phyloP scores from a whole-genome alignment of 2,888 invertebrate species.

The Spicauda simplicius region DNA sequence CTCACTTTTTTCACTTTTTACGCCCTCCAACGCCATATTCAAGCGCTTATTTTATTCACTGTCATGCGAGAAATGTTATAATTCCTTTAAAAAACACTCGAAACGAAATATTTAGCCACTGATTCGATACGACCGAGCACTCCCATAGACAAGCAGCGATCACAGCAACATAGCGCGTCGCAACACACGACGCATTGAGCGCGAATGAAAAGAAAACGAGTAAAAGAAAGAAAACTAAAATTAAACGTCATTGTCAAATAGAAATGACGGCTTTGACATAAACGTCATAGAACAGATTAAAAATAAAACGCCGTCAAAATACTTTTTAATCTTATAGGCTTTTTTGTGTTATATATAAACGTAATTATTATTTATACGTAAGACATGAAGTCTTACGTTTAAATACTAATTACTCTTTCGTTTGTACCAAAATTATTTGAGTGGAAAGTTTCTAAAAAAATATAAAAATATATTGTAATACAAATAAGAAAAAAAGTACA shows the following conservation, averaged over 20 bases:
- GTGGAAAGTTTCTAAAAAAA: too few relatives aligned
- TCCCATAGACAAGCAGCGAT: constrained; percentile 73
- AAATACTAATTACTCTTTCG: too few relatives aligned
- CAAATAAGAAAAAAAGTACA: too few relatives aligned
- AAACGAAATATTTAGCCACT: constrained; percentile 65
- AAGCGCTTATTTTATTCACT: constrained; percentile 76
- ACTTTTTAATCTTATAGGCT: too few relatives aligned
- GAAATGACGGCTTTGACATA: background rate
- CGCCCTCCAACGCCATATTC: constrained; percentile 83
- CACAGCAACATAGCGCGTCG: constrained; percentile 53
- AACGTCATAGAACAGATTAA: background rate
- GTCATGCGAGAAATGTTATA: constrained; percentile 71
- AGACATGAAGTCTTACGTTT: too few relatives aligned
- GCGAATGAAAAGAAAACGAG: constrained; percentile 67
- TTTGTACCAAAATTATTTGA: too few relatives aligned
- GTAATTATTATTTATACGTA: too few relatives aligned
- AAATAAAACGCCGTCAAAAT: too few relatives aligned
- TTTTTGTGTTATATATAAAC: too few relatives aligned
- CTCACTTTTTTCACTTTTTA: constrained; percentile 83
- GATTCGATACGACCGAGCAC: constrained; percentile 73
- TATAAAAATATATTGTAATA: too few relatives aligned
- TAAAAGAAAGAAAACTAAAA: constrained; percentile 38
- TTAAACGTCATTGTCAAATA: constrained; percentile 19
- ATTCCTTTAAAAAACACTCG: constrained; percentile 63
- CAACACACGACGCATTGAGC: constrained; percentile 73